These are phyloP conservation scores for Rousettus madagascariensis DNA, from an alignment of 2,797 vertebrate genomes.

Conservation along the genomic window DNA sequence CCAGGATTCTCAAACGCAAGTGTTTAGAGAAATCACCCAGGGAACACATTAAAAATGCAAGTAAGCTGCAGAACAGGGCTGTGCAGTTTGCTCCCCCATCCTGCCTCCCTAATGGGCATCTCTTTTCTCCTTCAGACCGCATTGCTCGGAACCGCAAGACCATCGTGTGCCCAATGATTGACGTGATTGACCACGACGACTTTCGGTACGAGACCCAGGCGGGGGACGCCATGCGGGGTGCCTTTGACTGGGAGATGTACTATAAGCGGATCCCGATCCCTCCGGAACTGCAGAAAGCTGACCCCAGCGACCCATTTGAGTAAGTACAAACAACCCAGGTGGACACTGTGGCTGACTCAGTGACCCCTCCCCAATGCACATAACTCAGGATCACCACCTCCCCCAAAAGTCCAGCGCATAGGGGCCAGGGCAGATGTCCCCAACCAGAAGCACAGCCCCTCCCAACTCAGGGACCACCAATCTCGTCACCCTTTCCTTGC, in stretches of 20 bases:
- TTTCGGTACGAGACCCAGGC: conserved; percentile 97
- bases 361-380: background rate
- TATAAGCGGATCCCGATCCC: conserved; percentile 98
- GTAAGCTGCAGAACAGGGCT: background rate
- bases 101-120: conserved; percentile 56
- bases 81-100: background rate
- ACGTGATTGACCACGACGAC: conserved; percentile 96
- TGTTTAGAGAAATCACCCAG: background rate
- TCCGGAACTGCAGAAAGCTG: conserved; percentile 89
- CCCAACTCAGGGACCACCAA: background rate
- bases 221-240: conserved; percentile 96
- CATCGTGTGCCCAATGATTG: conserved; percentile 98
- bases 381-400: background rate
- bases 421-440: background rate
- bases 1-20: background rate
- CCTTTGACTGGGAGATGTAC: conserved; percentile 99
- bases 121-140: conserved; percentile 87
- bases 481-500: background rate
- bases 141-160: conserved; percentile 95
- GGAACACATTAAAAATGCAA: background rate
- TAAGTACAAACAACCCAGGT: conserved; percentile 82
- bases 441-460: background rate
- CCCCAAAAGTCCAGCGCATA: background rate
- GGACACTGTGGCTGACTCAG: background rate
- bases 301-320: conserved; percentile 96